Evolutionary conservation across 2,888 invertebrate species (phyloP), one percentile per base, ranked within the genome.

Genomic region (Pemphredon lugubris): DNA sequence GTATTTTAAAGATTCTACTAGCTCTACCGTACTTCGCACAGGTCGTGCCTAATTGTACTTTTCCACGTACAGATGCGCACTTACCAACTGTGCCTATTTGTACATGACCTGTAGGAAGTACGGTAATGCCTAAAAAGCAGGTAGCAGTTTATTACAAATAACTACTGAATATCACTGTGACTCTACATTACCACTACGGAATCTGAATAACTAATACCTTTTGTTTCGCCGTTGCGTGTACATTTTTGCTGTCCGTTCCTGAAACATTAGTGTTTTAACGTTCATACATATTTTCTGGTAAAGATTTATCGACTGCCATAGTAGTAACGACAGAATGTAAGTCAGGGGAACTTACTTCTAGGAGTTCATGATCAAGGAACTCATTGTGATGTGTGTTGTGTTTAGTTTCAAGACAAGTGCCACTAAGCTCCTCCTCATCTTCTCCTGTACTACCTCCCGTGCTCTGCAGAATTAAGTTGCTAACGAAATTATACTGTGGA

Each of bases 391-490:
- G 87, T 50, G 91, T 91, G 85, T 91, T 91, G 71, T 90, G 87
- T 77, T 90, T 90, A 34, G 91, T 91, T 81, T 91, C 91, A 67
- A 90, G 86, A 61, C 89, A 89, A 77, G 88, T 83, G 48, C 89
- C 88, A 74, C 88, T 87, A 75, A 88, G 86, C 80, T 90, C 90
- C 79, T 90, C 91, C 78, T 91, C 92, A 79, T 91, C 91, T 87
- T 92, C 91, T 45, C 92, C 92, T 67, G 92, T 92, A 84, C 92
- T 92, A 86, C 92, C 91, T 67, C 92, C 92, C 64, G 92, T 92
- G 72, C 92, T 92, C 92, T 92, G 86, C 48, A 86, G 82, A 79
- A 79, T 81, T 77, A 75, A 76, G 75, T 75, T 20, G 66, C 67
- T 75, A 71, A 75, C 66, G 70, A 64, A 70, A 75, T 75, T 75